Percentiles rank a stretch among this genome's conserved stretches.
phyloP scores from a whole-genome alignment of 2,888 invertebrate species.

The Drosophila rellima region DNA sequence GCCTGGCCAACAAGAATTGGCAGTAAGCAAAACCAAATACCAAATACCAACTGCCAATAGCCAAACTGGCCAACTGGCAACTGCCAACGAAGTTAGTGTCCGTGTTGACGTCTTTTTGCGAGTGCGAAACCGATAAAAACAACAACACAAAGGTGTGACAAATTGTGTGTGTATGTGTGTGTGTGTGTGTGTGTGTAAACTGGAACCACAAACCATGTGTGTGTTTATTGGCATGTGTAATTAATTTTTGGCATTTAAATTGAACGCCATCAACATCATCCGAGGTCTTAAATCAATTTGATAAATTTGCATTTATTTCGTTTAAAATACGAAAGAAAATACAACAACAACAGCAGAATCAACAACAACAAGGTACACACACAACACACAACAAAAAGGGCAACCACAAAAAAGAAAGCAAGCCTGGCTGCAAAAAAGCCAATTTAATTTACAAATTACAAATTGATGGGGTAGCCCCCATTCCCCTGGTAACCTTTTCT shows the following conservation, averaged over 20 bases:
- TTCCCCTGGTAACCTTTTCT: background rate
- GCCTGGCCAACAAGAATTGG: slow-evolving; percentile 58
- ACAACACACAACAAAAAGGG: slow-evolving; percentile 7
- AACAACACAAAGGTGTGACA: slow-evolving; percentile 38
- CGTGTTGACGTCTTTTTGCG: slow-evolving; percentile 33
- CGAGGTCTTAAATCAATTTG: slow-evolving; percentile 73
- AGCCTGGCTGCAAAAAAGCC: slow-evolving; percentile 48
- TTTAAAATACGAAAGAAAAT: slow-evolving; percentile 8
- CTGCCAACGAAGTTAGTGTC: slow-evolving; percentile 33
- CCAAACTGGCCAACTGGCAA: slow-evolving; percentile 23
- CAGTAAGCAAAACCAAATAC: slow-evolving; percentile 40
- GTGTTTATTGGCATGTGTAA: slow-evolving; percentile 63
- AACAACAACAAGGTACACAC: slow-evolving; percentile 2
- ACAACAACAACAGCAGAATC: slow-evolving; percentile 11
- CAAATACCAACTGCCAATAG: slow-evolving; percentile 32
- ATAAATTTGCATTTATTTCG: slow-evolving; percentile 66
- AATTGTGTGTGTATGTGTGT: too few species aligned
- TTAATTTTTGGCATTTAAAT: slow-evolving; percentile 74
- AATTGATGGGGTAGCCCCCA: slow-evolving; percentile 57
- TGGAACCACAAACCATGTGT: slow-evolving; percentile 23
- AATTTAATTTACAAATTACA: slow-evolving; percentile 78
- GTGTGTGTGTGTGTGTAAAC: slow-evolving; percentile 17
- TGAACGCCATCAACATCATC: slow-evolving; percentile 62
- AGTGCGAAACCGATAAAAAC: slow-evolving; percentile 38
- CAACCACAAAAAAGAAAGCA: slow-evolving; percentile 37